Evolutionary conservation across 1,140 invertebrate species (phyloP), one percentile per base, ranked within the genome.

Genomic region (Ostrea denselamellosa): DNA sequence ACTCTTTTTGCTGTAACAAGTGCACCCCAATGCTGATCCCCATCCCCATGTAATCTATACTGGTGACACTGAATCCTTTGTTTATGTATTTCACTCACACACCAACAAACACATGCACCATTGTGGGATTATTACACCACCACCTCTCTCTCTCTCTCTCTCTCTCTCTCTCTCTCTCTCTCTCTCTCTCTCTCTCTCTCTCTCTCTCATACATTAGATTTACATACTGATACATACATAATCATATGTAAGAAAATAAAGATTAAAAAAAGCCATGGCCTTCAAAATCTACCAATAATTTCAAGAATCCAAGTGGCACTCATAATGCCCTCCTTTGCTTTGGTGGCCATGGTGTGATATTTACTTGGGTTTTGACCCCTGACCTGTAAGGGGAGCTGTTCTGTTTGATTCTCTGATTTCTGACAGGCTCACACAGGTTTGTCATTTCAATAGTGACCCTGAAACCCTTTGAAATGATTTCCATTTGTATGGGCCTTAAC

Each of bases 371-470:
- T 71, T 28, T 77, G 68, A 77, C 68, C 68, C 25, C 14, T 77
- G 28, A 77, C 68, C 68, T 77, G 68, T 77, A 77, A 77, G 68
- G 25, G 9, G 68, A 77, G 25, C 68, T 25, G 22, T 10, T 34
- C 68, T 77, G 25, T 77, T 25, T 77, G 68, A 25, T 77, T 77
- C 25, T 25, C 25, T 10, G 9, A 77, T 77, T 34, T 4, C 68
- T 25, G 10, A 77, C 68, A 77, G 68, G 12, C 68, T 77, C 28
- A 34, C 68, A 28, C 12, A 25, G 28, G 68, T 77, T 34, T 77
- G 68, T 77, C 68, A 77, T 77, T 77, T 77, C 28, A 25, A n/a
- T 19, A 62, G 56, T 77, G 68, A 77, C 68, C 68, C 68, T 77
- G 68, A 10, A 22, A 28, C 56, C 56, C n/a, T 62, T 62, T 62